A percentile compares a stretch with the other conserved stretches of the same genome.
Evolutionary conservation across 2,888 invertebrate species (phyloP).

Genomic region (Andrena trimmerana): DNA sequence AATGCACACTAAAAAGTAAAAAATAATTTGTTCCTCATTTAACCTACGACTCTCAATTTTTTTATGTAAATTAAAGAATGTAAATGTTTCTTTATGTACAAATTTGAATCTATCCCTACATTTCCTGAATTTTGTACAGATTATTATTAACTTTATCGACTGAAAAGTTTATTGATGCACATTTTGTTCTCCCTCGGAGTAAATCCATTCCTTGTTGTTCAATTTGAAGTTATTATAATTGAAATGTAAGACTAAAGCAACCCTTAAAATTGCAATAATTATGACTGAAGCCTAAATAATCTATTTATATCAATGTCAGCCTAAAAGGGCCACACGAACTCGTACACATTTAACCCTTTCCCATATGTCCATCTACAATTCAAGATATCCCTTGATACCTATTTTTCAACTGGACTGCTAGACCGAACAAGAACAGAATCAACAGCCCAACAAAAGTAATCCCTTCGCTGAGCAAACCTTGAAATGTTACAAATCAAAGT

Average conservation of each 20-base stretch:
- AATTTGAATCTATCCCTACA: no score
- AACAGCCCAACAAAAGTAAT: constrained; percentile 5
- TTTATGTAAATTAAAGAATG: no score
- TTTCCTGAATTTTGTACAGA: no score
- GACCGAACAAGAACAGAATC: constrained; percentile 8
- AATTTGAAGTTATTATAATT: not conserved
- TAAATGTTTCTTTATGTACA: no score
- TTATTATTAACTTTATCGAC: no score
- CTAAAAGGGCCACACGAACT: not conserved
- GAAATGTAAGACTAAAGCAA: not conserved
- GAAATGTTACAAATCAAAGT: constrained; percentile 18
- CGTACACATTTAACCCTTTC: not conserved
- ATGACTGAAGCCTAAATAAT: not conserved
- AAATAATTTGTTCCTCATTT: no score
- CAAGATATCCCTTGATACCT: constrained; percentile 3
- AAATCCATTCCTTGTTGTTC: not conserved
- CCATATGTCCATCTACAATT: not conserved
- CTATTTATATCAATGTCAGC: not conserved
- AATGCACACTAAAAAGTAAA: no score
- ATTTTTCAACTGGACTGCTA: not conserved
- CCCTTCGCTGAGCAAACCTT: constrained; percentile 1
- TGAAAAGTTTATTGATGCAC: not conserved
- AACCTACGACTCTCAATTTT: no score
- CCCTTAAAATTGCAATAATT: not conserved
- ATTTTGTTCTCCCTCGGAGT: not conserved